phyloP scores from a whole-genome alignment of 2,888 invertebrate genomes.

The Homarus gammarus region DNA sequence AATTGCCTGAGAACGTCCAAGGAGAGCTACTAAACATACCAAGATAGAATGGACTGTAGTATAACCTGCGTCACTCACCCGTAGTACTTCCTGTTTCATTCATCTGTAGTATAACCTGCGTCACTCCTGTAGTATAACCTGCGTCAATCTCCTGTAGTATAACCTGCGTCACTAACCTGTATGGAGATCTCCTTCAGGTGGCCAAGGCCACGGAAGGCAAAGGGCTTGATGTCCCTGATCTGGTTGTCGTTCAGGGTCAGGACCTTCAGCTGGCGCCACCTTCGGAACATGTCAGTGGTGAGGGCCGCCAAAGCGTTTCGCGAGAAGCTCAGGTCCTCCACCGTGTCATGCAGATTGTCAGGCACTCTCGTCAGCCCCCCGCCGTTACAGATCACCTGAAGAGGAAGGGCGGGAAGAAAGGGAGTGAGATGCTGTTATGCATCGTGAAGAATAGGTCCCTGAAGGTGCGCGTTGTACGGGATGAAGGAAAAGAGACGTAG shows the following conservation, averaged over 20 bases:
- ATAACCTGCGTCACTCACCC: conserved; percentile 54
- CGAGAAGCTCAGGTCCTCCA: conserved; percentile 71
- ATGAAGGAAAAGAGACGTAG: no score
- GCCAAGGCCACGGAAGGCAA: conserved; percentile 68
- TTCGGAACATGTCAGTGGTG: conserved; percentile 65
- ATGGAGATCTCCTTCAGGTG: conserved; percentile 69
- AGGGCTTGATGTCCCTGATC: conserved; percentile 64
- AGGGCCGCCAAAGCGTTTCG: conserved; percentile 59
- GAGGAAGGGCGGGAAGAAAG: conserved; percentile 20
- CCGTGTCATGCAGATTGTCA: conserved; percentile 45
- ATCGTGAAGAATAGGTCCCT: background rate
- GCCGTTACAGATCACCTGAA: conserved; percentile 73
- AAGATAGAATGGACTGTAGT: no score
- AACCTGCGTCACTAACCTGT: conserved; percentile 57
- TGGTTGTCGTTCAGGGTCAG: conserved; percentile 66
- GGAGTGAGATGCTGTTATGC: background rate
- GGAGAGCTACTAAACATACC: no score
- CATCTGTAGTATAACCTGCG: no score
- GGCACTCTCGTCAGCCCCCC: conserved; percentile 57
- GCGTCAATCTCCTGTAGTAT: no score
- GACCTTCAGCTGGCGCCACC: conserved; percentile 57
- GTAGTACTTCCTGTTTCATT: no score
- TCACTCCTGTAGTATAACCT: no score
- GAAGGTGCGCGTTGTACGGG: no score
- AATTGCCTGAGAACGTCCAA: no score